Conservation (phyloP, 1,140 invertebrate species). For the Triops cancriformis region DNA sequence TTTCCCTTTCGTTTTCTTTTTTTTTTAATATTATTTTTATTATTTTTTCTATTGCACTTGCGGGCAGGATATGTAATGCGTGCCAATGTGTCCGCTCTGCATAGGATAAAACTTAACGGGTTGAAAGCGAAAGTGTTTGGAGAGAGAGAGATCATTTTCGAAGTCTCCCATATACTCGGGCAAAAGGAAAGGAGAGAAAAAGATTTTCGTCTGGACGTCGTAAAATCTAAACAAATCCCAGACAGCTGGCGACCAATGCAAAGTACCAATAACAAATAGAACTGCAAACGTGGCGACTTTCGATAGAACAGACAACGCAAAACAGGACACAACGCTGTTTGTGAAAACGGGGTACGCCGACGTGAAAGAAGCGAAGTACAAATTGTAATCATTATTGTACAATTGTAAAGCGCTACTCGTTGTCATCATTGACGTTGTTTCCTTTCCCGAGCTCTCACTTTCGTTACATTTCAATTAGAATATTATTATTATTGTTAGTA, state of each 20-base stretch:
- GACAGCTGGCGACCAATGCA: background rate
- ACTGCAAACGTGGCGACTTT: background rate
- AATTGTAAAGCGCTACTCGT: too few species aligned
- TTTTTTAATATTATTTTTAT: too few species aligned
- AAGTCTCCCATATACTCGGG: background rate
- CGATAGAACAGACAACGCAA: too few species aligned
- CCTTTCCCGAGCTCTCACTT: too few species aligned
- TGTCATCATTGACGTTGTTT: too few species aligned
- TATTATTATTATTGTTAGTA: too few species aligned
- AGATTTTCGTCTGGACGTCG: background rate
- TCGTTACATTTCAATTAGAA: too few species aligned
- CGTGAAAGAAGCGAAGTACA: too few species aligned
- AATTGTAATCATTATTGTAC: too few species aligned
- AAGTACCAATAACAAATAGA: background rate
- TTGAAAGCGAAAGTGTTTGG: constrained; percentile 4
- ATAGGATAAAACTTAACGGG: background rate
- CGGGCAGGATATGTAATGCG: background rate
- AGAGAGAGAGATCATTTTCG: background rate
- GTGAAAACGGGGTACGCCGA: too few species aligned
- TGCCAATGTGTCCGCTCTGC: background rate
- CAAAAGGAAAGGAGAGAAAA: background rate
- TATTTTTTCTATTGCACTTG: background rate
- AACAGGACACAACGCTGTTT: too few species aligned
- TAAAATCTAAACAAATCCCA: constrained; percentile 5
- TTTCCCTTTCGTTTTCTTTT: background rate